phyloP scores from a whole-genome alignment of 1,140 invertebrate species.

The Lucilia cuprina region DNA sequence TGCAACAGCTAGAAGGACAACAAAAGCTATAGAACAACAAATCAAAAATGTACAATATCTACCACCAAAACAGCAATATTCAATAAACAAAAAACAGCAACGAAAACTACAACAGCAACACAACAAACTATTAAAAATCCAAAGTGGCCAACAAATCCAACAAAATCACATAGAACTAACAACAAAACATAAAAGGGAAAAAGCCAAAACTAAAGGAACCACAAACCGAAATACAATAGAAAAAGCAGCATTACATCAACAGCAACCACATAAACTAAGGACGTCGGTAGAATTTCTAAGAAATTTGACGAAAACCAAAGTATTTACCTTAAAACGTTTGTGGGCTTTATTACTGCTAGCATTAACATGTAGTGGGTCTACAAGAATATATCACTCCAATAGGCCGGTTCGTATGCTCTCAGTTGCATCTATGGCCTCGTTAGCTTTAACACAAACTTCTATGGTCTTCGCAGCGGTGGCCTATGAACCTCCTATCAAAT shows the following conservation, averaged over 20 bases:
- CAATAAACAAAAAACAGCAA: slow-evolving; percentile 8
- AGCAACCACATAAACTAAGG: not conserved
- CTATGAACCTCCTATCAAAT: not conserved
- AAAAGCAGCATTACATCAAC: not conserved
- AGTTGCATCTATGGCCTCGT: not conserved
- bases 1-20: not conserved
- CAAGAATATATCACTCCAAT: not conserved
- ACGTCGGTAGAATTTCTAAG: not conserved
- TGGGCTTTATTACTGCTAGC: not conserved
- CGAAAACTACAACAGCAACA: slow-evolving; percentile 22
- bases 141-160: slow-evolving; percentile 7
- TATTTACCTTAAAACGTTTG: not conserved
- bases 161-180: not conserved
- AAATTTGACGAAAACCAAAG: not conserved
- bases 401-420: not conserved
- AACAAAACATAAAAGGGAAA: not conserved
- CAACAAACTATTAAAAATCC: not conserved
- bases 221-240: not conserved
- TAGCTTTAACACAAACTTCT: not conserved
- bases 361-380: not conserved
- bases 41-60: slow-evolving; percentile 19
- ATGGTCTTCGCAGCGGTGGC: not conserved
- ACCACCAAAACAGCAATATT: slow-evolving; percentile 1
- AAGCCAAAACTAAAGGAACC: not conserved
- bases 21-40: not conserved